phyloP scores from a whole-genome alignment of 1,140 invertebrate species.

The Acromyrmex charruanus region DNA sequence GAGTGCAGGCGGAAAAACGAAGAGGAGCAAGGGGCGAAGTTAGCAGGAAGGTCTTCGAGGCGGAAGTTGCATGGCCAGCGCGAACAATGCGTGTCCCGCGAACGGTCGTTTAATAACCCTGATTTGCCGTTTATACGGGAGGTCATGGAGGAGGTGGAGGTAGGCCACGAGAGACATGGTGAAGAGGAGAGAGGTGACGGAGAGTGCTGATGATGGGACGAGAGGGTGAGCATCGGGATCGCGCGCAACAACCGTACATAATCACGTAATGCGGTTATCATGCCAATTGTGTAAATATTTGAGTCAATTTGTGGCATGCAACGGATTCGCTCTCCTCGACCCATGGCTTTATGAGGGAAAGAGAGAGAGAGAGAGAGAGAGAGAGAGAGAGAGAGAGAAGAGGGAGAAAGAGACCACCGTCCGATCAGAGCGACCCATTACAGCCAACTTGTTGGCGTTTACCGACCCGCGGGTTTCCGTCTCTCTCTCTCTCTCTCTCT shows the following conservation, averaged over 20 bases:
- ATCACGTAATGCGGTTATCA: conserved; percentile 85
- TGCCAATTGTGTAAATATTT: conserved; percentile 86
- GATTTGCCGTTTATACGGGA: conserved; percentile 79
- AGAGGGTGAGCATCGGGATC: conserved; percentile 79
- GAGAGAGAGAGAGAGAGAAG: conserved; percentile 15
- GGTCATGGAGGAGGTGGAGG: conserved; percentile 65
- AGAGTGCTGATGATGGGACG: conserved; percentile 73
- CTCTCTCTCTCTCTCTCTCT: not conserved
- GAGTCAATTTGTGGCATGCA: conserved; percentile 85
- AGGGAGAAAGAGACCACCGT: conserved; percentile 61
- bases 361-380: conserved; percentile 33
- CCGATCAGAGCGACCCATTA: conserved; percentile 75
- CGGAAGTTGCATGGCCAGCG: conserved; percentile 74
- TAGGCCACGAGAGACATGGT: conserved; percentile 22
- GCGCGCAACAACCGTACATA: conserved; percentile 83
- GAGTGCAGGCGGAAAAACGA: conserved; percentile 43
- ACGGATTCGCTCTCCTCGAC: conserved; percentile 74
- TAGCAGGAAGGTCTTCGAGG: conserved; percentile 67
- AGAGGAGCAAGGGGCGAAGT: conserved; percentile 6
- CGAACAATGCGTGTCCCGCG: conserved; percentile 71
- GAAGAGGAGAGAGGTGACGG: conserved; percentile 57
- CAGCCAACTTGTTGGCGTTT: conserved; percentile 73
- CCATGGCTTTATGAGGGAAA: conserved; percentile 53
- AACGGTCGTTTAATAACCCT: conserved; percentile 80
- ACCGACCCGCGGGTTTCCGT: conserved; percentile 49